A percentile compares a stretch with the other conserved stretches of the same genome.
These are phyloP conservation scores for Tupaia chinensis DNA, from an alignment of 2,113 vertebrate species.

Conservation along the genomic window DNA sequence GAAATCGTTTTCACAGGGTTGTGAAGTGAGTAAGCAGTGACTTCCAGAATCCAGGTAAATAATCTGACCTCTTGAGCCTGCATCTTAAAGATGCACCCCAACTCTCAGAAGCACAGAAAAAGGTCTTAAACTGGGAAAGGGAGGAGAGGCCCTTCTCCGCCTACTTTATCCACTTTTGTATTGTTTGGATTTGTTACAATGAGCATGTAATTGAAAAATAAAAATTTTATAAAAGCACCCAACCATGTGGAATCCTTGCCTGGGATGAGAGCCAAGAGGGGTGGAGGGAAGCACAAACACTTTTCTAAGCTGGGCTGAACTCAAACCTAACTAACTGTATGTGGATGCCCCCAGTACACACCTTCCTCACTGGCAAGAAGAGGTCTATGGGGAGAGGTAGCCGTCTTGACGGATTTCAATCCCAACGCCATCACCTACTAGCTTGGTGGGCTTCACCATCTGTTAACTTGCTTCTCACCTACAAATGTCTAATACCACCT, in stretches of 20 bases:
- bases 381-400: not conserved
- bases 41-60: not conserved
- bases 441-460: not conserved
- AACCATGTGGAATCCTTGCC: slow-evolving; percentile 56
- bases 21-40: not conserved
- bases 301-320: not conserved
- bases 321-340: not conserved
- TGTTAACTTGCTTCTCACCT: not conserved
- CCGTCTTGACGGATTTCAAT: not conserved
- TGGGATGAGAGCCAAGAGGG: slow-evolving; percentile 64
- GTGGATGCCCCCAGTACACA: rapidly evolving
- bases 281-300: not conserved
- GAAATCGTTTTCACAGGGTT: not conserved
- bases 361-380: not conserved
- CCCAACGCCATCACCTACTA: not conserved
- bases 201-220: slow-evolving; percentile 76
- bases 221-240: slow-evolving; percentile 69
- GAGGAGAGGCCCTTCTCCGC: not conserved
- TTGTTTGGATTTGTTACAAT: slow-evolving; percentile 72
- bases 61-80: rapidly evolving
- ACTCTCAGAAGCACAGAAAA: rapidly evolving
- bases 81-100: rapidly evolving
- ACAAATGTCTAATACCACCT: no score
- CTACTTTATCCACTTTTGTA: not conserved
- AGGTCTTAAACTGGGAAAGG: not conserved